A percentile compares a stretch with the other conserved stretches of the same genome.
Conservation (phyloP, 2,888 invertebrate species). For the Ypsolopha scabrella region DNA sequence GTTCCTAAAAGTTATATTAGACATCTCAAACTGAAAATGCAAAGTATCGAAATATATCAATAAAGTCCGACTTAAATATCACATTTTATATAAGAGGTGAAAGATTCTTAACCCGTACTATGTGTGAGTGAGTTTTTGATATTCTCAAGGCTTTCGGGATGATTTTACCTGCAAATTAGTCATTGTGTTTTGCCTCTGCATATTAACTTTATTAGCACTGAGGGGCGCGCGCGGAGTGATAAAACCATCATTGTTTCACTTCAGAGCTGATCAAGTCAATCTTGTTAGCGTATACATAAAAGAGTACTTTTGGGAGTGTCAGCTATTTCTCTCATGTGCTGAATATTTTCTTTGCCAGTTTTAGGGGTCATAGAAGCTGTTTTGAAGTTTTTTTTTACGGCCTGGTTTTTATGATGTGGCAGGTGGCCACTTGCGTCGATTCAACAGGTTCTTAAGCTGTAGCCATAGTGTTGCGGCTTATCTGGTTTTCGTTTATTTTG, state of each 20-base stretch:
- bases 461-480: too few species aligned
- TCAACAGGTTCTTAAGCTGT: slow-evolving; percentile 17
- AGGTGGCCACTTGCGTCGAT: slow-evolving; percentile 20
- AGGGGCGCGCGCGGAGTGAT: slow-evolving; percentile 52
- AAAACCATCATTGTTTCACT: slow-evolving; percentile 47
- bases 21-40: too few species aligned
- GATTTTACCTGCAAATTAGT: slow-evolving; percentile 29
- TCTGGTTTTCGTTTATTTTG: too few species aligned
- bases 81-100: too few species aligned
- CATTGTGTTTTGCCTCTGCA: slow-evolving; percentile 35
- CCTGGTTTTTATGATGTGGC: slow-evolving; percentile 20
- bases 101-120: too few species aligned
- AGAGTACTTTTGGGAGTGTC: too few species aligned
- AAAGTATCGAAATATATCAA: too few species aligned
- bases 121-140: too few species aligned
- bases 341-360: slow-evolving; percentile 33
- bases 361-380: slow-evolving; percentile 35
- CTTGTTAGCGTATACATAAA: too few species aligned
- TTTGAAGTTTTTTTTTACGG: slow-evolving; percentile 42
- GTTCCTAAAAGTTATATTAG: too few species aligned
- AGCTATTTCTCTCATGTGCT: too few species aligned
- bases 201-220: slow-evolving; percentile 42
- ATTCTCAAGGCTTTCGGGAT: slow-evolving; percentile 41
- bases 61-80: too few species aligned
- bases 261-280: slow-evolving; percentile 47